Evolutionary conservation across 2,797 vertebrate genomes (phyloP).

Genomic region (Tachyglossus aculeatus): DNA sequence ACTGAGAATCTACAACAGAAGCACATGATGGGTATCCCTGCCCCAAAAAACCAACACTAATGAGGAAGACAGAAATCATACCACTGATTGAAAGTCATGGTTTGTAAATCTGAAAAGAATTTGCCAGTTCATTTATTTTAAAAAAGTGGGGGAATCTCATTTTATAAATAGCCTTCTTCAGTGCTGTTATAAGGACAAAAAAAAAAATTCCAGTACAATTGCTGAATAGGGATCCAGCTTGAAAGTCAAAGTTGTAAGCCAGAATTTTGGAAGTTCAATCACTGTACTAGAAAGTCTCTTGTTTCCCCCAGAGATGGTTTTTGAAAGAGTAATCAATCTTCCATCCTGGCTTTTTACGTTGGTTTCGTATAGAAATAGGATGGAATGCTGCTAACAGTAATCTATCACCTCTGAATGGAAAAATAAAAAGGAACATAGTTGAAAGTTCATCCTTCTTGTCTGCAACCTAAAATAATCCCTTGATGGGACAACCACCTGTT

Average conservation of each 20-base stretch:
- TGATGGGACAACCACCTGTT: accelerated
- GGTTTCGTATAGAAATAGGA: background rate
- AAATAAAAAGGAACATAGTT: accelerated
- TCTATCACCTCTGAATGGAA: accelerated
- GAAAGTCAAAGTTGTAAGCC: background rate
- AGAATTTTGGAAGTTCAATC: background rate
- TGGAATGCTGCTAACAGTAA: accelerated
- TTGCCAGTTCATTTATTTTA: too few relatives aligned
- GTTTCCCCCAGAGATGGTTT: background rate
- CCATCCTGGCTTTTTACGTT: background rate
- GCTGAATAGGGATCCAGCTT: background rate
- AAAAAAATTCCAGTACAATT: background rate
- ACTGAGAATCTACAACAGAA: too few relatives aligned
- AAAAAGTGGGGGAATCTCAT: background rate
- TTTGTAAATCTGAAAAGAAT: too few relatives aligned
- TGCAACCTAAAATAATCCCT: accelerated
- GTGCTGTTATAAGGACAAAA: background rate
- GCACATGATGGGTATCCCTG: too few relatives aligned
- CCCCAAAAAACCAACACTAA: too few relatives aligned
- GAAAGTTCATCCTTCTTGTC: too few relatives aligned
- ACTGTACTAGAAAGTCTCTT: background rate
- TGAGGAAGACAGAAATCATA: too few relatives aligned
- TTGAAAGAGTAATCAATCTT: background rate
- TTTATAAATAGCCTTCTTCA: background rate
- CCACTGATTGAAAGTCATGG: too few relatives aligned